Conservation (phyloP, 2,888 invertebrate species). For the Pinctada fucata region DNA sequence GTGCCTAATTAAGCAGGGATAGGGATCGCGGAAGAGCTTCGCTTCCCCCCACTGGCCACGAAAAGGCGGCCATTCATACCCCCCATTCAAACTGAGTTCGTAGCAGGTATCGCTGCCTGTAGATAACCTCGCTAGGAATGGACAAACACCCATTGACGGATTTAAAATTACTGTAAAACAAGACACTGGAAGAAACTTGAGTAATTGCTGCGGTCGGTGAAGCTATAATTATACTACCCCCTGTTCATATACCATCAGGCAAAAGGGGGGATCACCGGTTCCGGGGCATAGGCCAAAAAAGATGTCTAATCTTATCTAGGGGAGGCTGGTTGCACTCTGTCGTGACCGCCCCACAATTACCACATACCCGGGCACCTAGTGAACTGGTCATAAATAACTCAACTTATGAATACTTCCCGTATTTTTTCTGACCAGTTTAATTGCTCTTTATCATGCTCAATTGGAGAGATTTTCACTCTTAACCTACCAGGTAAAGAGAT, state of each 20-base stretch:
- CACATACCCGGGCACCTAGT: conserved; percentile 23
- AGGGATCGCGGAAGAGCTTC: conserved; percentile 45
- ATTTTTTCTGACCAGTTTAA: conserved; percentile 28
- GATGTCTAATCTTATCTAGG: conserved; percentile 22
- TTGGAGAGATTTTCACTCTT: conserved; percentile 21
- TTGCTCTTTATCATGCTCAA: conserved; percentile 38
- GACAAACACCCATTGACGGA: conserved; percentile 27
- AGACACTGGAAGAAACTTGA: conserved; percentile 50
- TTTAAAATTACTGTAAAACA: conserved; percentile 44
- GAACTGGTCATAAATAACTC: conserved; percentile 42
- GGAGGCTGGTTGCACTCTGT: conserved; percentile 11
- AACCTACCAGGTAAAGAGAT: conserved; percentile 17
- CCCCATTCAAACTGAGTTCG: conserved; percentile 42
- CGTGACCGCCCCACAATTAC: conserved; percentile 31
- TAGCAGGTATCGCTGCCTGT: conserved; percentile 51
- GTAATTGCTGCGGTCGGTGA: conserved; percentile 36
- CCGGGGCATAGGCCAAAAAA: conserved; percentile 9
- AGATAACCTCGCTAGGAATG: conserved; percentile 31
- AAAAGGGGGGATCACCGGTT: conserved; percentile 9
- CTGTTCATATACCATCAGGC: background rate
- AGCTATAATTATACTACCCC: conserved; percentile 26
- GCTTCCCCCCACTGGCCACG: conserved; percentile 45
- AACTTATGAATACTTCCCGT: conserved; percentile 31
- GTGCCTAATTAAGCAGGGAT: conserved; percentile 59
- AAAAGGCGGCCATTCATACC: conserved; percentile 34